Conservation (phyloP, 1,140 invertebrate genomes). For the Platyura marginata region DNA sequence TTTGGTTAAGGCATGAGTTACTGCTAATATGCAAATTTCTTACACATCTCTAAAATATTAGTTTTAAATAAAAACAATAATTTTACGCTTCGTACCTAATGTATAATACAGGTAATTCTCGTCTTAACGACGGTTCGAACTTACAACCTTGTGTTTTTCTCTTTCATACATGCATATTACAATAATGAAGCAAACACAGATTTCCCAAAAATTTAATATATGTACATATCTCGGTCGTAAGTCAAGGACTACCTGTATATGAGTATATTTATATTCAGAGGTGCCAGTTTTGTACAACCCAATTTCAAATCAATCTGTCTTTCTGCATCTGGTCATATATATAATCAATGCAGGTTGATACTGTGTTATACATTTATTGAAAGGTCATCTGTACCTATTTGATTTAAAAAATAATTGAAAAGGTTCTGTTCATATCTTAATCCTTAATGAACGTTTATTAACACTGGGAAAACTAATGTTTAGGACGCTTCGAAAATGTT, state of each 20-base stretch:
- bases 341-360: background rate
- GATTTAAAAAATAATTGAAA: constrained; percentile 3
- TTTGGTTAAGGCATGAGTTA: background rate
- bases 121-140: too few species aligned
- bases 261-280: background rate
- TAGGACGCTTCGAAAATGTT: too few species aligned
- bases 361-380: background rate
- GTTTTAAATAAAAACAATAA: background rate
- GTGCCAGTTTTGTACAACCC: background rate
- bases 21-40: background rate
- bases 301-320: background rate
- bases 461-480: too few species aligned
- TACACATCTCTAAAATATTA: background rate
- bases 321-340: background rate
- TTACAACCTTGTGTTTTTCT: too few species aligned
- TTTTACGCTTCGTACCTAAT: background rate
- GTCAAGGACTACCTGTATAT: too few species aligned
- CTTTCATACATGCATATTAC: too few species aligned
- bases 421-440: constrained; percentile 6
- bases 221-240: background rate
- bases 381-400: background rate
- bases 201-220: too few species aligned
- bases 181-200: too few species aligned
- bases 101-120: background rate
- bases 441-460: constrained; percentile 9